Evolutionary conservation across 2,888 invertebrate species (phyloP).

Genomic region (Brachynemurus nebulosus): DNA sequence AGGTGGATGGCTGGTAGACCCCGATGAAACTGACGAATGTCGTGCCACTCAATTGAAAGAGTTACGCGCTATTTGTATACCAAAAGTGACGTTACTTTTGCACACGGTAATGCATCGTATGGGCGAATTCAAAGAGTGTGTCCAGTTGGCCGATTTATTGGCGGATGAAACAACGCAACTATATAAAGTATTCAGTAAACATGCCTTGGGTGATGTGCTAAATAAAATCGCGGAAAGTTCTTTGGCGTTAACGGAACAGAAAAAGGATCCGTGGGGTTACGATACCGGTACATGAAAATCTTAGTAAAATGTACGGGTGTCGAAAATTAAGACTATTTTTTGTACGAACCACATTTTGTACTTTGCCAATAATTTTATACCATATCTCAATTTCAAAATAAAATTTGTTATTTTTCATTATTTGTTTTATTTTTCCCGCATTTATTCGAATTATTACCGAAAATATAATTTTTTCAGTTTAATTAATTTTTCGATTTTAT

Average conservation of each 20-base stretch:
- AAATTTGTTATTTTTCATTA: no score
- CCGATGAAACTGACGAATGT: conserved; percentile 36
- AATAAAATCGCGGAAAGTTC: conserved; percentile 68
- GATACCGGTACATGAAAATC: conserved; percentile 24
- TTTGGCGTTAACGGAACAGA: conserved; percentile 55
- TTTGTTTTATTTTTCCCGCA: no score
- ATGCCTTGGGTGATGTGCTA: conserved; percentile 61
- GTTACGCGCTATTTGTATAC: conserved; percentile 68
- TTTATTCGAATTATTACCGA: no score
- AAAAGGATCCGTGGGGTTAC: conserved; percentile 74
- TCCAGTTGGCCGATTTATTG: conserved; percentile 65
- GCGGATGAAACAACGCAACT: conserved; percentile 65
- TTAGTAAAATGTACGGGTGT: no score
- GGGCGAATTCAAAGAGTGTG: conserved; percentile 60
- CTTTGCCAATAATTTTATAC: no score
- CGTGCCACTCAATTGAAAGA: conserved; percentile 47
- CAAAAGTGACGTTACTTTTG: conserved; percentile 54
- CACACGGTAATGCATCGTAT: conserved; percentile 66
- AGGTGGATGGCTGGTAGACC: conserved; percentile 78
- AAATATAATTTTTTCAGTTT: no score
- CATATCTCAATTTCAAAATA: no score
- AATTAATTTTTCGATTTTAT: no score
- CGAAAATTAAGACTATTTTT: no score
- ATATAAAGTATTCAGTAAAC: conserved; percentile 68
- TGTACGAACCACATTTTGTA: no score